Percentiles rank a stretch among this genome's conserved stretches.
Conservation (phyloP, 2,113 vertebrate genomes). For the Actinemys pallida region DNA sequence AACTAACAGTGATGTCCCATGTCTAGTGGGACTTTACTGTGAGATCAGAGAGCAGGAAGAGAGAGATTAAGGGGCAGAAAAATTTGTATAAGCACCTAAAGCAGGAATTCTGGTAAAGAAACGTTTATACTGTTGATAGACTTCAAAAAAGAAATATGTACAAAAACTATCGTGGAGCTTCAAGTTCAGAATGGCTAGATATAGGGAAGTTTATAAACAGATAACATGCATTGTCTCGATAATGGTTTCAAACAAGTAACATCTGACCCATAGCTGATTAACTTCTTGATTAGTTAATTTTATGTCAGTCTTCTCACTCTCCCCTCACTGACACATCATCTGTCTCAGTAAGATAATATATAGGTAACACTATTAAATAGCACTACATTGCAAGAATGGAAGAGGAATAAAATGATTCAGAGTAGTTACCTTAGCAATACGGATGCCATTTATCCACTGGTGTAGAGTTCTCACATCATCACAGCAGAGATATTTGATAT, state of each 20-base stretch:
- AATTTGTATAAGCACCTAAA: background rate
- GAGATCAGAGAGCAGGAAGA: background rate
- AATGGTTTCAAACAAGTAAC: background rate
- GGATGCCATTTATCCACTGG: slow-evolving; percentile 97
- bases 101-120: background rate
- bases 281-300: background rate
- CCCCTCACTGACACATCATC: background rate
- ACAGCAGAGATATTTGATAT: slow-evolving; percentile 98
- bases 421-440: slow-evolving; percentile 92
- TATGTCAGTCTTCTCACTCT: background rate
- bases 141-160: background rate
- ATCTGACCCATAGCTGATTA: background rate
- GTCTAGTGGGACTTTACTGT: background rate
- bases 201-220: background rate
- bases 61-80: background rate
- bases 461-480: slow-evolving; percentile 97
- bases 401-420: background rate
- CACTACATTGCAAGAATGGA: background rate
- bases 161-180: background rate
- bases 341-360: background rate
- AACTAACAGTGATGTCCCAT: background rate
- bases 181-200: background rate
- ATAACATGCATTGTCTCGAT: background rate
- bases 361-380: background rate
- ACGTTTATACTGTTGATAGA: fast-evolving